Evolutionary conservation across 2,888 invertebrate species (phyloP).

Genomic region (Trachelus iudaicus): DNA sequence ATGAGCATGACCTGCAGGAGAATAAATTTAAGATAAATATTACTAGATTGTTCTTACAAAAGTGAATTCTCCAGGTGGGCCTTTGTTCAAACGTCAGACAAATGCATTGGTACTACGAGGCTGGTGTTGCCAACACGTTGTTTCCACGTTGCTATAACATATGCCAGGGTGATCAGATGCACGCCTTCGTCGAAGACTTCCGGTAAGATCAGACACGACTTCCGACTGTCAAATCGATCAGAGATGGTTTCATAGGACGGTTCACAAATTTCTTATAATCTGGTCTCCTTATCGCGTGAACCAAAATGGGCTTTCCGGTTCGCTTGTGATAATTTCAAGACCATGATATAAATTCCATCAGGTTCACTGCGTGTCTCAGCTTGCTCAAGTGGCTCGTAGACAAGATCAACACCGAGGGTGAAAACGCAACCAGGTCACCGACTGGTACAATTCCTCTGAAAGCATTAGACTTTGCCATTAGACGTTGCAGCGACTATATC

Average conservation of each 20-base stretch:
- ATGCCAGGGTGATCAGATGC: slow-evolving; percentile 83
- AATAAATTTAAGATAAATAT: no score
- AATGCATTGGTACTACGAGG: slow-evolving; percentile 88
- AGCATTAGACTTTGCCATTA: slow-evolving; percentile 84
- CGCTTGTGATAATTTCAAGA: not conserved
- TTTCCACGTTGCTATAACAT: slow-evolving; percentile 91
- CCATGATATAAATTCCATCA: slow-evolving; percentile 18
- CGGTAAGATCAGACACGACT: slow-evolving; percentile 62
- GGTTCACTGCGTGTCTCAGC: slow-evolving; percentile 86
- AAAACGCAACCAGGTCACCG: slow-evolving; percentile 69
- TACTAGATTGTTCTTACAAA: not conserved
- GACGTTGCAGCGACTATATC: slow-evolving; percentile 82
- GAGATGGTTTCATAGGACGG: not conserved
- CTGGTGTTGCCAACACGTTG: slow-evolving; percentile 81
- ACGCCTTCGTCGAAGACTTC: slow-evolving; percentile 89
- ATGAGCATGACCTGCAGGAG: no score
- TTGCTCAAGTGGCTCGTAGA: slow-evolving; percentile 82
- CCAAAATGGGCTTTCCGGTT: not conserved
- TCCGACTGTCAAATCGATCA: not conserved
- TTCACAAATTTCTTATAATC: not conserved
- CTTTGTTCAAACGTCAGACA: slow-evolving; percentile 81
- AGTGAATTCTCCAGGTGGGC: slow-evolving; percentile 67
- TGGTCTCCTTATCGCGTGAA: not conserved
- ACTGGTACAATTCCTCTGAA: slow-evolving; percentile 79
- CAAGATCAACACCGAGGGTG: slow-evolving; percentile 69